These are phyloP conservation scores for Lacerta agilis DNA, from an alignment of 2,797 vertebrate genomes.

Conservation along the genomic window DNA sequence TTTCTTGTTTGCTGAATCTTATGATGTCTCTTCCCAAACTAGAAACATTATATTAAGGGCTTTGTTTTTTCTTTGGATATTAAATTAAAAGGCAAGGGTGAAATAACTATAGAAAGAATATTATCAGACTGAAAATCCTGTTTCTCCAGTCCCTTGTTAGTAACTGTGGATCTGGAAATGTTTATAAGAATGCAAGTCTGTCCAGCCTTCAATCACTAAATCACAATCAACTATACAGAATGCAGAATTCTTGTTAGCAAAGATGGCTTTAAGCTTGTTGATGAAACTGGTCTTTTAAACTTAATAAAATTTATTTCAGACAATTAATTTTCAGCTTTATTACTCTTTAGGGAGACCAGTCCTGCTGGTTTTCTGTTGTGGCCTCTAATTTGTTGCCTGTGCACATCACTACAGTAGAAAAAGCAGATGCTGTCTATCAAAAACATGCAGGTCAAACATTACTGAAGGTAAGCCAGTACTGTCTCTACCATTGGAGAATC, in stretches of 20 bases:
- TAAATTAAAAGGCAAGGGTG: neutral
- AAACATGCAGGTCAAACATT: conserved; percentile 83
- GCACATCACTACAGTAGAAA: conserved; percentile 83
- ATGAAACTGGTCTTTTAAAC: neutral
- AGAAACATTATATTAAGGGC: neutral
- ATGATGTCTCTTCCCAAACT: neutral
- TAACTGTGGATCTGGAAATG: neutral
- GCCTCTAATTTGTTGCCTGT: conserved; percentile 86
- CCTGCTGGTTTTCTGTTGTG: conserved; percentile 91
- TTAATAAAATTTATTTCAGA: neutral
- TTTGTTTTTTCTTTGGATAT: neutral
- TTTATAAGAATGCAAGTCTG: neutral
- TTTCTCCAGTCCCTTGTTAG: neutral
- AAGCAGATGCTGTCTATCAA: conserved; percentile 84
- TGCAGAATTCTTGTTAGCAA: neutral
- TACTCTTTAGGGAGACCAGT: conserved; percentile 80
- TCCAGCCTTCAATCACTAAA: conserved; percentile 1
- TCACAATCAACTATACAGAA: fast-evolving
- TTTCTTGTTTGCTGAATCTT: neutral
- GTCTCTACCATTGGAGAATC: neutral
- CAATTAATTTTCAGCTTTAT: conserved; percentile 8
- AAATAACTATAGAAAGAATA: neutral
- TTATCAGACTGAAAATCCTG: neutral
- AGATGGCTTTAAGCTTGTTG: neutral
- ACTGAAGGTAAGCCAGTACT: conserved; percentile 82